Evolutionary conservation across 2,113 vertebrate genomes (phyloP).

Genomic region (Formicarius rufipectus): DNA sequence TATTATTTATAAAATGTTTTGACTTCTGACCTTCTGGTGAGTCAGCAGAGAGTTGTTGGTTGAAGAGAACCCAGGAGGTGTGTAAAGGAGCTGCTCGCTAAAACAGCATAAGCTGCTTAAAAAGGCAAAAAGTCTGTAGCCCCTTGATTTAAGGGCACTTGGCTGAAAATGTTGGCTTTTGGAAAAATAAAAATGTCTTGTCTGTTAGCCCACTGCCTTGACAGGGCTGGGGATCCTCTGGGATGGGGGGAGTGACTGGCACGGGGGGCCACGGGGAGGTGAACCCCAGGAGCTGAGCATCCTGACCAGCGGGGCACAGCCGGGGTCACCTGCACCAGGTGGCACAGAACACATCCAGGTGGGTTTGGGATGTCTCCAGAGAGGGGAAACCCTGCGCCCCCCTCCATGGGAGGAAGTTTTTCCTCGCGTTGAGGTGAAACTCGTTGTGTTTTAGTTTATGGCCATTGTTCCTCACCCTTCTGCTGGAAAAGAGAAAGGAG

Average conservation of each 20-base stretch:
- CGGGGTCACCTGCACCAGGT: not conserved
- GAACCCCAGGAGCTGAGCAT: not conserved
- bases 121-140: not conserved
- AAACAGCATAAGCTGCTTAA: not conserved
- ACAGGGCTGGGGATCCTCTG: not conserved
- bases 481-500: not conserved
- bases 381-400: not conserved
- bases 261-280: not conserved
- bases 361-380: not conserved
- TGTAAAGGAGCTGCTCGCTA: accelerated
- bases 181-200: not conserved
- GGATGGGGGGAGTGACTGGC: not conserved
- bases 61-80: not conserved
- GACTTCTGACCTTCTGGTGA: not conserved
- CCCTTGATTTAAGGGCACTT: not conserved
- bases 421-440: not conserved
- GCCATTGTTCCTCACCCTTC: not conserved
- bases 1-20: slow-evolving; percentile 37
- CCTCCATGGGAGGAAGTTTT: not conserved
- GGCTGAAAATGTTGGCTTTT: not conserved
- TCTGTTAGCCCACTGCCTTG: not conserved
- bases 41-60: not conserved
- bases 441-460: not conserved
- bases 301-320: not conserved
- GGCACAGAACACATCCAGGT: accelerated